Evolutionary conservation across 2,888 invertebrate species (phyloP).

Genomic region (Matsumyia berberina): DNA sequence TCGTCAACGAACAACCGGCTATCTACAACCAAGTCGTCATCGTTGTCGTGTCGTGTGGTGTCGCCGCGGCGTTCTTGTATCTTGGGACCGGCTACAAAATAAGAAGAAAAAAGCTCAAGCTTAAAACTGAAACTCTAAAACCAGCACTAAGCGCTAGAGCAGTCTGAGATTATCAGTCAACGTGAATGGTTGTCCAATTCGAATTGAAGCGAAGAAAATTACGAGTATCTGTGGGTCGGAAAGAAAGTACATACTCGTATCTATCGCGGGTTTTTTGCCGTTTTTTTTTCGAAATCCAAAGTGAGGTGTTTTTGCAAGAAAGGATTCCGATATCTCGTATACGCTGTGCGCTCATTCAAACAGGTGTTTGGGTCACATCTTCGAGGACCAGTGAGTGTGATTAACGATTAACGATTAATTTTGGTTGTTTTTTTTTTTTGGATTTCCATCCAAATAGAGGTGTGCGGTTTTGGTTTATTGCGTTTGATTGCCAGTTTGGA

Average conservation of each 20-base stretch:
- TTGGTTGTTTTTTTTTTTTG: background rate
- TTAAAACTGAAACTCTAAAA: conserved; percentile 56
- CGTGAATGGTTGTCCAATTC: conserved; percentile 50
- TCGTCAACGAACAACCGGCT: conserved; percentile 56
- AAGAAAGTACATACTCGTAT: conserved; percentile 45
- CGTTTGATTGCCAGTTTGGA: conserved; percentile 18
- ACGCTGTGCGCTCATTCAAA: background rate
- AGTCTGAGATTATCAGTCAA: conserved; percentile 63
- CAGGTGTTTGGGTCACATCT: conserved; percentile 17
- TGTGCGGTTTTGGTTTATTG: background rate
- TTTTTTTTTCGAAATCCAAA: background rate
- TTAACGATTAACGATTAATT: background rate
- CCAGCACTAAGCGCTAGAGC: conserved; percentile 49
- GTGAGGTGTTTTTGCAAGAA: background rate
- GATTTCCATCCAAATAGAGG: conserved; percentile 2
- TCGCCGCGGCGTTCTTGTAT: conserved; percentile 51
- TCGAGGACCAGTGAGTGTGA: background rate
- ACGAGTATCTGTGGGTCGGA: conserved; percentile 31
- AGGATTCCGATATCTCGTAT: background rate
- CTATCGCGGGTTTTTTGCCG: conserved; percentile 1
- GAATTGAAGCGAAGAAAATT: background rate
- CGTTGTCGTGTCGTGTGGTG: conserved; percentile 54
- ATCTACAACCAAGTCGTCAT: conserved; percentile 59
- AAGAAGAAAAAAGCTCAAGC: conserved; percentile 67
- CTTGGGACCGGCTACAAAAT: conserved; percentile 58